Conservation (phyloP, 2,797 vertebrate species). For the Tolypeutes matacus region DNA sequence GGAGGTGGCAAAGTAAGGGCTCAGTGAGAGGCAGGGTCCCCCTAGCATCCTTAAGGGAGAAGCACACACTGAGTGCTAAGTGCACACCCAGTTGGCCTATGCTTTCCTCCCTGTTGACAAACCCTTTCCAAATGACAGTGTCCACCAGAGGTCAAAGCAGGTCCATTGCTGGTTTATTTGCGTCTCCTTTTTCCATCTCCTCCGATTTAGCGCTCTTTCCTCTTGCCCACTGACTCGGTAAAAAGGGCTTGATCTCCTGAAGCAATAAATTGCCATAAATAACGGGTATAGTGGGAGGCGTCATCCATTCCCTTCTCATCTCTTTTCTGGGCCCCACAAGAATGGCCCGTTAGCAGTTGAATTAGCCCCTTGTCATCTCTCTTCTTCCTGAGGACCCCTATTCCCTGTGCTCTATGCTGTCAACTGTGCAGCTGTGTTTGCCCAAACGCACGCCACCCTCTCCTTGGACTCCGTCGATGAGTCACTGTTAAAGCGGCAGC, state of each 20-base stretch:
- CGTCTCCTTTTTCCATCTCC: not conserved
- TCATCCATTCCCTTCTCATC: not conserved
- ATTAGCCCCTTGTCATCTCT: not conserved
- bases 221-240: not conserved
- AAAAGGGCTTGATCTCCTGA: not conserved
- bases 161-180: not conserved
- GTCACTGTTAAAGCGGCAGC: not conserved
- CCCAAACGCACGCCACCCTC: not conserved
- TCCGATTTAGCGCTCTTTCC: not conserved
- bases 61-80: not conserved
- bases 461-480: not conserved
- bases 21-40: not conserved
- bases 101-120: not conserved
- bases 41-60: not conserved
- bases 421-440: not conserved
- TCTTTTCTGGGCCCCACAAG: not conserved
- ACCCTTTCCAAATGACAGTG: not conserved
- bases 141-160: not conserved
- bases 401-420: not conserved
- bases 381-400: not conserved
- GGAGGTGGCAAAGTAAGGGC: not conserved
- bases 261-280: not conserved
- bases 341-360: not conserved
- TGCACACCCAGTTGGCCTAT: not conserved
- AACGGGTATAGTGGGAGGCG: accelerated